These are phyloP conservation scores for Drosophila sturtevanti DNA, from an alignment of 1,140 invertebrate species.

Conservation along the genomic window DNA sequence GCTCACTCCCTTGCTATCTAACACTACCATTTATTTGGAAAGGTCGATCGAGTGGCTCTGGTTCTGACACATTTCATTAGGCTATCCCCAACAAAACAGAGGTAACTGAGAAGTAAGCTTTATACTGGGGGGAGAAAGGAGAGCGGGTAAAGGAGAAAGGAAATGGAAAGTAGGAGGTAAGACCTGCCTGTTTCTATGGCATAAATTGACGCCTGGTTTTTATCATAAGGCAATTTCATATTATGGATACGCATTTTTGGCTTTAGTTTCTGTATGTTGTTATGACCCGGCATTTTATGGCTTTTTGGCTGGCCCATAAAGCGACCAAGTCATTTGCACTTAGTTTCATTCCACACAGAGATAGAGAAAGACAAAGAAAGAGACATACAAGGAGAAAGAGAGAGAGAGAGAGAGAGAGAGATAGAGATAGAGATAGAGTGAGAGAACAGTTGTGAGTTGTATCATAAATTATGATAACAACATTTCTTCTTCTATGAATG, in stretches of 20 bases:
- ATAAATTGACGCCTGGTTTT: conserved; percentile 75
- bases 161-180: background rate
- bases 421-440: background rate
- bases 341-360: conserved; percentile 32
- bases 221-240: conserved; percentile 76
- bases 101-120: conserved; percentile 3
- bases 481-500: conserved; percentile 34
- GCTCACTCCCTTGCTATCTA: background rate
- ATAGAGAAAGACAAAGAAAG: background rate
- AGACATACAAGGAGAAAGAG: background rate
- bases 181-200: conserved; percentile 30
- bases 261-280: conserved; percentile 57
- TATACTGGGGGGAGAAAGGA: background rate
- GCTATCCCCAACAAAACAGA: conserved; percentile 32
- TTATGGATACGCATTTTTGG: conserved; percentile 60
- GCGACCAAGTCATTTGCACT: conserved; percentile 69
- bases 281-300: conserved; percentile 58
- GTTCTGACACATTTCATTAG: conserved; percentile 78
- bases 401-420: background rate
- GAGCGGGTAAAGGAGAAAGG: no score
- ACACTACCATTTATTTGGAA: conserved; percentile 30
- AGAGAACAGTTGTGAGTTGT: no score
- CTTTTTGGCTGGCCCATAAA: conserved; percentile 50
- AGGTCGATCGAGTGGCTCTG: conserved; percentile 65
- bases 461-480: conserved; percentile 69